phyloP scores from a whole-genome alignment of 2,888 invertebrate genomes.

The Hydropsyche betteni region DNA sequence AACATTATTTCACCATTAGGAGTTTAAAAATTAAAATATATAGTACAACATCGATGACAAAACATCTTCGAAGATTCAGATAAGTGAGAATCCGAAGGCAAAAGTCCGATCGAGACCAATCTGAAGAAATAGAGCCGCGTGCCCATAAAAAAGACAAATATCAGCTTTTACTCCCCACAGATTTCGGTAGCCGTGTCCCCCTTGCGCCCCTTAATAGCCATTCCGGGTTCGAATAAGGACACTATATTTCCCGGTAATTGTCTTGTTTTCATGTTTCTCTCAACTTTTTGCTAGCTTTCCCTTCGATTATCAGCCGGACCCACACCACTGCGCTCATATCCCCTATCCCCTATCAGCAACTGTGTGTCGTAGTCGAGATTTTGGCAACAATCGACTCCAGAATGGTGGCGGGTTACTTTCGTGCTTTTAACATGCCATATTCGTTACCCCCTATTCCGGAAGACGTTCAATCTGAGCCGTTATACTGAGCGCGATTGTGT shows the following conservation, averaged over 20 bases:
- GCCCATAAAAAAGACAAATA: constrained; percentile 51
- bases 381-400: constrained; percentile 4
- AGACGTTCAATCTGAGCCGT: no score
- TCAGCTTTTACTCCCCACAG: constrained; percentile 41
- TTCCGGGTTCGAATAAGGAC: constrained; percentile 51
- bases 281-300: constrained; percentile 50
- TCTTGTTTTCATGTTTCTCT: constrained; percentile 52
- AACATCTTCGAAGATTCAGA: background rate
- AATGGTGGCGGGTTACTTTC: no score
- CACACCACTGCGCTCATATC: background rate
- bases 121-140: constrained; percentile 39
- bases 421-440: no score
- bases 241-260: constrained; percentile 52
- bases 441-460: no score
- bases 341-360: background rate
- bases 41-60: no score
- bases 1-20: no score
- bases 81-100: background rate
- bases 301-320: constrained; percentile 47
- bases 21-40: no score
- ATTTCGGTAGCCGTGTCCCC: constrained; percentile 40
- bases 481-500: no score
- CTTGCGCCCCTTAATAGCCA: constrained; percentile 50
- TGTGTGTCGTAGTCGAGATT: background rate
- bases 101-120: constrained; percentile 33